Base-by-base conservation (phyloP, 2,797 vertebrate species). In the Eulemur rubriventer region DNA sequence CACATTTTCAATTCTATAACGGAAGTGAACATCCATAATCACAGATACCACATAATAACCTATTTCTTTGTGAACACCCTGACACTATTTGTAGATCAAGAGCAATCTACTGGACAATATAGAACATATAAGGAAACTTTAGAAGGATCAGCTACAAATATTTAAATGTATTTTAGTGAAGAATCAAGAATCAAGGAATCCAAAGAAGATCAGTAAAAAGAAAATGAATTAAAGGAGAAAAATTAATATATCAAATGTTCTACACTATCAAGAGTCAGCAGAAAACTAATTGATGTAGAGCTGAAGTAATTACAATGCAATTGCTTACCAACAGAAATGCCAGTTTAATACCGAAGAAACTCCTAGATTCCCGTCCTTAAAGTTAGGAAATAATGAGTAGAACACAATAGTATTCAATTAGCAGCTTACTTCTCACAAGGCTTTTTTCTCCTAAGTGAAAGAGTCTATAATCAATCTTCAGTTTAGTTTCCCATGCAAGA, bases 251-350 rank as follows among this genome's bases (percentile, higher is more conserved):
- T 96, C 24, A 41, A 96, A 98, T 95, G 33, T 88, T 95, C 88
- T 92, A 20, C 95, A 83, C 30, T 92, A 70, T 92, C 96, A 96
- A 95, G 85, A 76, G 41, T 69, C 50, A 92, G 75, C n/a, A 95
- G 90, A 96, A 38, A 97, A 97, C 41, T 93, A 96, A 98, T 94
- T 98, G 94, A 98, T 98, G 61, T 94, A 70, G 43, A 94, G 10
- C 14, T 89, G 88, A 97, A 98, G 96, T 98, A 98, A 98, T 98
- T 98, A 97, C 59, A 85, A 89, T 98, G 92, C 72, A 93, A 97
- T 96, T 98, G 97, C 96, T 98, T 96, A 98, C 82, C 93, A 81
- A 94, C 16, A 97, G 59, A 24, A 75, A 72, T 97, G 69, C 43
- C 93, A 96, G 93, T 95, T 96, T 97, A 97, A 95, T 96, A 95